phyloP scores from a whole-genome alignment of 2,113 vertebrate species.

The Hydropotes inermis region DNA sequence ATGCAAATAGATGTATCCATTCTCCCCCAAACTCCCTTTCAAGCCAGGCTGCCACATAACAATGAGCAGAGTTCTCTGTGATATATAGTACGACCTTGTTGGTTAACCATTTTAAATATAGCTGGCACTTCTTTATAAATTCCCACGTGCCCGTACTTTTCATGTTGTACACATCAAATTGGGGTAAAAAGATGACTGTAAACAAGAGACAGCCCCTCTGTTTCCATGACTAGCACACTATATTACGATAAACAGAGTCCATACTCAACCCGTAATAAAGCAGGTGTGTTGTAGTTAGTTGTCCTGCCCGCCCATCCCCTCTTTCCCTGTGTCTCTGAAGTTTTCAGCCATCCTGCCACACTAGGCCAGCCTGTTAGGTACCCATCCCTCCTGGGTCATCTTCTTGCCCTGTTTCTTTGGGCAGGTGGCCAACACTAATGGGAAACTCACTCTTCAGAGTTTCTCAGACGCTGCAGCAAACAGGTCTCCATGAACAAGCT shows the following conservation, averaged over 20 bases:
- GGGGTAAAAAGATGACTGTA: background rate
- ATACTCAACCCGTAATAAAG: background rate
- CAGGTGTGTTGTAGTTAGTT: background rate
- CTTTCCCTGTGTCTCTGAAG: background rate
- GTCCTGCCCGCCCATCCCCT: background rate
- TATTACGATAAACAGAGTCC: background rate
- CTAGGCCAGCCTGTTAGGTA: background rate
- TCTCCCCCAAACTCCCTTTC: background rate
- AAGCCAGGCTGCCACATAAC: background rate
- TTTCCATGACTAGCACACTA: background rate
- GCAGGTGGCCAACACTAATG: background rate
- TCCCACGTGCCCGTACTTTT: background rate
- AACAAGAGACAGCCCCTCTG: background rate
- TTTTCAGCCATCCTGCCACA: background rate
- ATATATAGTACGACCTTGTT: background rate
- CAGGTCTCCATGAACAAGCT: background rate
- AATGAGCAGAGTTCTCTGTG: background rate
- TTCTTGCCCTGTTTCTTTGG: background rate
- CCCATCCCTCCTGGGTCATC: background rate
- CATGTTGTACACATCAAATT: background rate
- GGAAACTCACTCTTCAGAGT: background rate
- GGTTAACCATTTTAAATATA: background rate
- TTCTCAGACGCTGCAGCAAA: background rate
- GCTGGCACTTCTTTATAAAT: background rate
- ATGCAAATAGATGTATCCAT: background rate